Conservation (phyloP, 1,140 invertebrate genomes). For the Lepeophtheirus salmonis region DNA sequence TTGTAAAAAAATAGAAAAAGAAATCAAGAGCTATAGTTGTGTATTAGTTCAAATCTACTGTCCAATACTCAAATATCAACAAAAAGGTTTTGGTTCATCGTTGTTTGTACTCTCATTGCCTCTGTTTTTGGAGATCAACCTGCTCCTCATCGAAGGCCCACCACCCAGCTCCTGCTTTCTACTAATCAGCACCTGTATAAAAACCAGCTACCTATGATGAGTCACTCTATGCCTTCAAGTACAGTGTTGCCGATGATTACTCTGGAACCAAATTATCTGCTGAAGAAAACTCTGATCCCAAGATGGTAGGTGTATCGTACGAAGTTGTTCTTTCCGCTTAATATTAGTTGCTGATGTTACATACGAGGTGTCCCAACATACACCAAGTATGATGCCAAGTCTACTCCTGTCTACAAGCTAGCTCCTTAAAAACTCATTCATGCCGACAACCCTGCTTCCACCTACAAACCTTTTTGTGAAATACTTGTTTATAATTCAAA, state of each 20-base stretch:
- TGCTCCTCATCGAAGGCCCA: neutral
- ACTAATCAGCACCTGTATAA: slow-evolving; percentile 2
- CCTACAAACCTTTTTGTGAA: neutral
- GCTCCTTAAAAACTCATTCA: slow-evolving; percentile 4
- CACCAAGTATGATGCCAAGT: neutral
- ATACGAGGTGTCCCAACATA: slow-evolving; percentile 19
- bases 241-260: slow-evolving; percentile 20
- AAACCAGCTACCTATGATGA: neutral
- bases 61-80: neutral
- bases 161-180: neutral
- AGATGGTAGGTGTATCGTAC: slow-evolving; percentile 20
- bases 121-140: neutral
- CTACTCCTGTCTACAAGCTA: slow-evolving; percentile 11
- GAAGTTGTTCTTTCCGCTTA: slow-evolving; percentile 19
- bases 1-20: no score
- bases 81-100: neutral
- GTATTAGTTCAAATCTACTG: neutral
- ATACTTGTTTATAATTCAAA: neutral
- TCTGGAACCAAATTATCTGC: slow-evolving; percentile 19
- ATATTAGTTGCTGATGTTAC: slow-evolving; percentile 19
- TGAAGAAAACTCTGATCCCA: slow-evolving; percentile 18
- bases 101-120: neutral
- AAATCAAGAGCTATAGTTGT: neutral
- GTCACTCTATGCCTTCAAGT: slow-evolving; percentile 8
- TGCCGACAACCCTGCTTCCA: slow-evolving; percentile 6